These are phyloP conservation scores for Bombus terrestris DNA, from an alignment of 1,140 invertebrate genomes.

Conservation along the genomic window DNA sequence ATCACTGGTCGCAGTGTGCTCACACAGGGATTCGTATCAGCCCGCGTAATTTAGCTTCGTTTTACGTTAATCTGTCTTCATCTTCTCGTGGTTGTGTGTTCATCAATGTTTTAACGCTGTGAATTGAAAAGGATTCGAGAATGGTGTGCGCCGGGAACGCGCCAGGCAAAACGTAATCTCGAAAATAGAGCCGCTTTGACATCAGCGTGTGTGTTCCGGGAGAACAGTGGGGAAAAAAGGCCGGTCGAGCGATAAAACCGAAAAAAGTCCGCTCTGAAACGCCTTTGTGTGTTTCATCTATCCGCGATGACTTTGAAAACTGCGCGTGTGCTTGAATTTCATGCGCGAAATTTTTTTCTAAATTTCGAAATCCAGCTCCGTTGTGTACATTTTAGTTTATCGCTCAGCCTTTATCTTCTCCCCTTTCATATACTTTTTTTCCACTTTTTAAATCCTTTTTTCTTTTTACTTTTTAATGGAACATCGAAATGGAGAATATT, in stretches of 20 bases:
- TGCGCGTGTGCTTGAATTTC: background rate
- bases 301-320: conserved; percentile 6
- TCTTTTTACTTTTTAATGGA: background rate
- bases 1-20: background rate
- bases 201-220: background rate
- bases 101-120: conserved; percentile 5
- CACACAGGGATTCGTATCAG: background rate
- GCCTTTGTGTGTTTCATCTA: conserved; percentile 18
- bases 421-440: background rate
- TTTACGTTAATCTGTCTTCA: background rate
- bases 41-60: background rate
- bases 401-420: background rate
- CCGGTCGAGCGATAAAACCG: conserved; percentile 30
- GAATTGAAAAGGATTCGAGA: conserved; percentile 10
- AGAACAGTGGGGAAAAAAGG: background rate
- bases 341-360: background rate
- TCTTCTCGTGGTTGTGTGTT: background rate
- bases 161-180: conserved; percentile 23
- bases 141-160: no score
- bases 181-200: conserved; percentile 41
- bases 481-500: background rate
- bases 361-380: background rate
- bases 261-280: background rate
- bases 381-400: background rate
- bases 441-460: no score